Evolutionary conservation across 2,888 invertebrate species (phyloP), one percentile per base, ranked within the genome.

Genomic region (Apamea anceps): DNA sequence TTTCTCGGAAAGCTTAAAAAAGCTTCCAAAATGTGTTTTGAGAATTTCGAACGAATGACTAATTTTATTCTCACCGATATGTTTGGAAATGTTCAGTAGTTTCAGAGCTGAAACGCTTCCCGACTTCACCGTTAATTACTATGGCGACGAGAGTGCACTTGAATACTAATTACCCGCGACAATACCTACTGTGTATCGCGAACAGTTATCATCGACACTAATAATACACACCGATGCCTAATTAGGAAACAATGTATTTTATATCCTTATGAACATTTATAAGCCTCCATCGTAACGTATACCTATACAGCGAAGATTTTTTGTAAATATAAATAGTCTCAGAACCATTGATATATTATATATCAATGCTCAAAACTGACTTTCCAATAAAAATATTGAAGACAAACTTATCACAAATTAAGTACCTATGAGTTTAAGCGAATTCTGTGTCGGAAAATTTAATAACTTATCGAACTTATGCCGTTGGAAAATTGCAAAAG

Each of bases 21-120:
- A 83, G 62, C 76, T 71, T 28, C 62, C 81, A 80, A 87, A 88
- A 89, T 85, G 83, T 83, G 87, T 91, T 90, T 87, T 84, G 76
- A 87, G 89, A 91, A 89, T 88, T 89, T 85, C 70, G 75, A 74
- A 71, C 76, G 88, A 84, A 88, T 91, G 91, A 91, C 90, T 90
- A 87, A 91, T 90, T 87, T 87, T 82, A 84, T 77, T 86, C 77
- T 81, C 77, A 84, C 79, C 73, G 79, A 82, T 79, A 66, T 79
- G 77, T 71, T 71, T 28, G 63, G 65, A 75, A 45, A 60, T 67
- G 54, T 82, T 67, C 32, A 70, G 73, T 71, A 73, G 65, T 51
- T 71, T 73, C 28, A 48, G 57, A n/a, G 48, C 63, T 75, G 60
- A 77, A 81, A 68, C 18, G 37, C 42, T 62, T 75, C 66, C 73